Evolutionary conservation across 2,888 invertebrate species (phyloP).

Genomic region (Azorinus chamasolen): DNA sequence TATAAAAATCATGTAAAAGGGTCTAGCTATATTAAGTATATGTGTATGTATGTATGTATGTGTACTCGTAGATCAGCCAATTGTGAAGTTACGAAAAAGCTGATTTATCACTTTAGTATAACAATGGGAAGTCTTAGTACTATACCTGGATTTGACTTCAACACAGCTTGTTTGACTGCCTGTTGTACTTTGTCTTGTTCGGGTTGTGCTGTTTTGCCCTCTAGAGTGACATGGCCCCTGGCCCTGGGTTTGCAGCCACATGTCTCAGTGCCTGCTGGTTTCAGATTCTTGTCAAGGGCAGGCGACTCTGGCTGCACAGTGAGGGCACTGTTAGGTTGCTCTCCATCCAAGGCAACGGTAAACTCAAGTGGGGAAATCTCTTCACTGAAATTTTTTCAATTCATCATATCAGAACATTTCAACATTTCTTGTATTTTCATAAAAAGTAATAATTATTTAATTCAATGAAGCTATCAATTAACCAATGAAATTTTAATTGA

Average conservation of each 20-base stretch:
- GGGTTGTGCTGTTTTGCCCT: constrained; percentile 59
- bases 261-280: constrained; percentile 49
- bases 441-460: no score
- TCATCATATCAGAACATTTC: no score
- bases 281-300: constrained; percentile 48
- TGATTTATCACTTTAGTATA: no score
- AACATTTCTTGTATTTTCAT: no score
- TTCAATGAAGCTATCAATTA: neutral
- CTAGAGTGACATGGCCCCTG: constrained; percentile 61
- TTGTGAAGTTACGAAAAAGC: no score
- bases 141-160: constrained; percentile 65
- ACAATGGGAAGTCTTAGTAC: no score
- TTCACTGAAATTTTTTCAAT: constrained; percentile 58
- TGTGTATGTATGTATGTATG: no score
- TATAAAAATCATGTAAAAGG: no score
- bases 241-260: constrained; percentile 68
- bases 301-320: constrained; percentile 51
- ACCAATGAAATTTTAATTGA: constrained; percentile 2
- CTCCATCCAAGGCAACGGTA: constrained; percentile 60
- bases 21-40: no score
- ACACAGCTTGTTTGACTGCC: constrained; percentile 65
- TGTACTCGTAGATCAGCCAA: no score
- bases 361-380: constrained; percentile 66
- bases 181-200: constrained; percentile 54
- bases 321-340: constrained; percentile 64